These are phyloP conservation scores for Cenopis cana DNA, from an alignment of 2,888 invertebrate genomes.

Conservation along the genomic window DNA sequence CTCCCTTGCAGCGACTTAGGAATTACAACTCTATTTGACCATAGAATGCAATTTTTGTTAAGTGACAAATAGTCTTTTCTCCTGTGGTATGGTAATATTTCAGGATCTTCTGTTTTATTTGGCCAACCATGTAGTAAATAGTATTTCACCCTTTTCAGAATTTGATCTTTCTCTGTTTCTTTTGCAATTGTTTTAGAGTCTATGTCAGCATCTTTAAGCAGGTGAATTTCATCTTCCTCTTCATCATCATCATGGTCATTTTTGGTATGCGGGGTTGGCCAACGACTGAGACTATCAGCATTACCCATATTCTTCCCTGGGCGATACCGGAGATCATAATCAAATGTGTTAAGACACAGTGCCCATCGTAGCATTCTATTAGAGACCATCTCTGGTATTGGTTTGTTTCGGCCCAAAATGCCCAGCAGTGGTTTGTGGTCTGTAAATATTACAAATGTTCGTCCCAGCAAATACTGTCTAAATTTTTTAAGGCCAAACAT, in stretches of 20 bases:
- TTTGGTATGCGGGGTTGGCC: background rate
- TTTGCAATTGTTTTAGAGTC: background rate
- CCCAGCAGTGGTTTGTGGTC: conserved; percentile 39
- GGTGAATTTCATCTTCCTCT: background rate
- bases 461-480: conserved; percentile 41
- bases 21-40: background rate
- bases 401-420: conserved; percentile 37
- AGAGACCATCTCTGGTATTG: conserved; percentile 45
- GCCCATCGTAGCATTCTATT: background rate
- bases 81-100: background rate
- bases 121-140: background rate
- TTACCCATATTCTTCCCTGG: background rate
- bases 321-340: background rate
- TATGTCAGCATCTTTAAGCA: background rate
- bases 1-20: background rate
- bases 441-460: conserved; percentile 18
- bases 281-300: background rate
- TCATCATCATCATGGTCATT: background rate
- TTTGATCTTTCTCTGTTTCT: background rate
- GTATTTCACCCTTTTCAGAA: background rate
- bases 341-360: background rate
- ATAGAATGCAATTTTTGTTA: background rate
- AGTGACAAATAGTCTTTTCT: background rate
- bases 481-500: conserved; percentile 21
- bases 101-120: background rate